Conservation (phyloP, 2,888 invertebrate species). For the Amblyjoppa fuscipennis region DNA sequence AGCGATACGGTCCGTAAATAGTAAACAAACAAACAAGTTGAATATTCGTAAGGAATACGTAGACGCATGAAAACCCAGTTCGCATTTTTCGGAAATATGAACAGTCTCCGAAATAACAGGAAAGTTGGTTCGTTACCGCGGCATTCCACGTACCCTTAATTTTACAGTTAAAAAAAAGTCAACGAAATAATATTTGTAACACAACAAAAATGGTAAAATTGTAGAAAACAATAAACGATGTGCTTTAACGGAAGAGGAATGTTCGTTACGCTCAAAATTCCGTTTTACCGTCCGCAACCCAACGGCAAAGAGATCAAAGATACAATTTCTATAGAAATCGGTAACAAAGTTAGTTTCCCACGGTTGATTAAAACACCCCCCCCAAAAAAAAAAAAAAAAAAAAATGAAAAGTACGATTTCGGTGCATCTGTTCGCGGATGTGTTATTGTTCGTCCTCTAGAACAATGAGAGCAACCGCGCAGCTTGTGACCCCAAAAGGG, state of each 20-base stretch:
- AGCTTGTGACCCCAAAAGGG: constrained; percentile 10
- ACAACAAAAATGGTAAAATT: too few relatives aligned
- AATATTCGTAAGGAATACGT: too few relatives aligned
- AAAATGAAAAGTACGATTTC: not conserved
- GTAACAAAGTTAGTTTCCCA: constrained; percentile 32
- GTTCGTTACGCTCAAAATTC: not conserved
- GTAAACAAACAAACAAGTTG: too few relatives aligned
- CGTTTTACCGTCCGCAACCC: not conserved
- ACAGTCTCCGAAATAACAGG: too few relatives aligned
- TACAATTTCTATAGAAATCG: not conserved
- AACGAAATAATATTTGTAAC: too few relatives aligned
- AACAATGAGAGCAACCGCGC: constrained; percentile 33
- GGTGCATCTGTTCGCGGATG: constrained; percentile 22
- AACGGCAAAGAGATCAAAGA: not conserved
- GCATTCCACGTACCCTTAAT: too few relatives aligned
- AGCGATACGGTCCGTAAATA: too few relatives aligned
- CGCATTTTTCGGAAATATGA: too few relatives aligned
- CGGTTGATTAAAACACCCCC: constrained; percentile 30
- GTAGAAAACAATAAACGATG: too few relatives aligned
- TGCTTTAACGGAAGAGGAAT: not conserved
- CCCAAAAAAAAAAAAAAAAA: not conserved
- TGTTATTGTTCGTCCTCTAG: constrained; percentile 37
- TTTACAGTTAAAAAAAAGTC: too few relatives aligned
- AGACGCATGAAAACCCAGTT: too few relatives aligned
- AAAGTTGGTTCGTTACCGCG: too few relatives aligned